These are phyloP conservation scores for Linnaemya vulpina DNA, from an alignment of 2,888 invertebrate genomes.

Conservation along the genomic window DNA sequence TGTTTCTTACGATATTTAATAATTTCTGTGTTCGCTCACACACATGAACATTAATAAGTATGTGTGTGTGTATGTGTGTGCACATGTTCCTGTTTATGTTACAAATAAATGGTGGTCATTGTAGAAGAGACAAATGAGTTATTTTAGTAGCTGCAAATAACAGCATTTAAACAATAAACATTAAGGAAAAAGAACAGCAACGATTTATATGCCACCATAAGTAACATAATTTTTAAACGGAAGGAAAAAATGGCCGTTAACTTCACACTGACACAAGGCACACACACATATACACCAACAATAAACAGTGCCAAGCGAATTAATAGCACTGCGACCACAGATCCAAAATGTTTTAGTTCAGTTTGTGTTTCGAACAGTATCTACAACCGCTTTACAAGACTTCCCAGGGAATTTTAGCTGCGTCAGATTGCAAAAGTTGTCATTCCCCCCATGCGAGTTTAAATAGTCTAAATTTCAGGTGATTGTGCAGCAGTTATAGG, in stretches of 20 bases:
- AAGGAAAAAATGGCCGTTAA: slow-evolving; percentile 18
- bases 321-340: background rate
- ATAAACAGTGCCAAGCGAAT: background rate
- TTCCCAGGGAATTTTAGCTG: too few relatives aligned
- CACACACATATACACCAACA: background rate
- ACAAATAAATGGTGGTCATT: slow-evolving; percentile 56
- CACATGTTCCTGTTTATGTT: slow-evolving; percentile 13
- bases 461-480: too few relatives aligned
- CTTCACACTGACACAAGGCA: background rate
- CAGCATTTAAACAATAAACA: slow-evolving; percentile 56
- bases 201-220: slow-evolving; percentile 67
- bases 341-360: too few relatives aligned
- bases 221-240: slow-evolving; percentile 54
- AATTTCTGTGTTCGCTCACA: slow-evolving; percentile 28
- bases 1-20: slow-evolving; percentile 43
- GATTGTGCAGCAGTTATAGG: too few relatives aligned
- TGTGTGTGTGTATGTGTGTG: too few relatives aligned
- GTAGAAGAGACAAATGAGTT: slow-evolving; percentile 60
- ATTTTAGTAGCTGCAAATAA: slow-evolving; percentile 64
- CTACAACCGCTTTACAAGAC: too few relatives aligned
- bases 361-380: too few relatives aligned
- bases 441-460: too few relatives aligned
- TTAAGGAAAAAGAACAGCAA: slow-evolving; percentile 52
- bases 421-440: too few relatives aligned
- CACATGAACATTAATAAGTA: too few relatives aligned